Conservation (phyloP, 2,113 vertebrate species). For the Corvus moneduloides region DNA sequence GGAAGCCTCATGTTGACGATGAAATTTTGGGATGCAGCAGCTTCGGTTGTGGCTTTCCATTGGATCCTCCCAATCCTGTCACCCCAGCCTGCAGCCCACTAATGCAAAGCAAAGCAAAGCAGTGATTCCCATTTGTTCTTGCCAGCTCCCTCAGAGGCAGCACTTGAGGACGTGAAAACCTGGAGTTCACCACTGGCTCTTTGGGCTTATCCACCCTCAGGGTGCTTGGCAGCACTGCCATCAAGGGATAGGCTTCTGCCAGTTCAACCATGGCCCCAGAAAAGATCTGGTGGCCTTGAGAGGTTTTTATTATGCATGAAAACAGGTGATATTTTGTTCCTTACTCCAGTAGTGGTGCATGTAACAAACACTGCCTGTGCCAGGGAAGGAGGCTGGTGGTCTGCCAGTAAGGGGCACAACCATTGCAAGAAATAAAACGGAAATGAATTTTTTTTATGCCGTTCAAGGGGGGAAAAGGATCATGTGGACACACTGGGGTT, state of each 20-base stretch:
- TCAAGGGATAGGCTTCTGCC: background rate
- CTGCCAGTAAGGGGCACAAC: background rate
- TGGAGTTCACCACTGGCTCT: background rate
- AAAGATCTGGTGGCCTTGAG: background rate
- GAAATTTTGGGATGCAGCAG: background rate
- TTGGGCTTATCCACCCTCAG: background rate
- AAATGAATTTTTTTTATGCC: background rate
- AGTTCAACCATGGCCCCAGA: rapidly evolving
- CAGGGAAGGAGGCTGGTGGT: background rate
- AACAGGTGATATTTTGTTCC: background rate
- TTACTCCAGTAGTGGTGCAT: background rate
- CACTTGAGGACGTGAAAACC: background rate
- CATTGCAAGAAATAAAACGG: background rate
- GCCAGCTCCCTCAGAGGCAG: background rate
- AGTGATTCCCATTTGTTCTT: background rate
- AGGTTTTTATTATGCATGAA: background rate
- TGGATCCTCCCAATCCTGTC: background rate
- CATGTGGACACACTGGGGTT: background rate
- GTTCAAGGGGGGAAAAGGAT: background rate
- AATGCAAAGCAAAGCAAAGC: background rate
- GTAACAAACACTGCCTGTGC: background rate
- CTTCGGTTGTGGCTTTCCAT: rapidly evolving
- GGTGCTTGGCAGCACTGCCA: background rate
- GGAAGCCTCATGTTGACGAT: rapidly evolving
- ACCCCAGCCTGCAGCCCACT: background rate